These are phyloP conservation scores for Distichodus sexfasciatus DNA, from an alignment of 2,797 vertebrate genomes.

Conservation along the genomic window DNA sequence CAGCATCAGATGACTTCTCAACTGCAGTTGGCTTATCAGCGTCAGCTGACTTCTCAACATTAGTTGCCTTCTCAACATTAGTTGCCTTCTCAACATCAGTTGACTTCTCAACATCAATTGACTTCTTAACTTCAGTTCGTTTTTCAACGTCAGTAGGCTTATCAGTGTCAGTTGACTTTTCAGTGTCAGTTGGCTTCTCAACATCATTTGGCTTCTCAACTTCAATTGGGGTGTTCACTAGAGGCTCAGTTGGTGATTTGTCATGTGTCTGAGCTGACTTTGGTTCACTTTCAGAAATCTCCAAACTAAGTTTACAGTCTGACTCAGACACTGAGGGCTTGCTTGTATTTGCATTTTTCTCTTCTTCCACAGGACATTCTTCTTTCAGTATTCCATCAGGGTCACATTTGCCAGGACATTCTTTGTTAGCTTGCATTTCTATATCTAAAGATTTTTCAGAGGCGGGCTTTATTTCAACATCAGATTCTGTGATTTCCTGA, in stretches of 20 bases:
- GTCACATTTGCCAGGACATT: slow-evolving; percentile 13
- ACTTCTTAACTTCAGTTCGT: slow-evolving; percentile 19
- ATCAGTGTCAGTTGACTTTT: not conserved
- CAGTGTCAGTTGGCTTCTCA: slow-evolving; percentile 39
- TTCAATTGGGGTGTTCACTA: not conserved
- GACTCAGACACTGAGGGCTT: slow-evolving; percentile 20
- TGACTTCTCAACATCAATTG: not conserved
- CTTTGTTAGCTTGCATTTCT: not conserved
- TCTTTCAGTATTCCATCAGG: slow-evolving; percentile 32
- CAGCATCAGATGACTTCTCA: too few relatives aligned
- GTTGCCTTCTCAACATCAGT: slow-evolving; percentile 36
- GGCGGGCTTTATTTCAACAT: not conserved
- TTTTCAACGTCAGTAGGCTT: slow-evolving; percentile 14
- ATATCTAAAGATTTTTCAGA: not conserved
- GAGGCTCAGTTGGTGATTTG: slow-evolving; percentile 32
- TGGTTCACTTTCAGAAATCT: slow-evolving; percentile 37
- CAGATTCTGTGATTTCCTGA: not conserved
- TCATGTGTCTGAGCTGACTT: slow-evolving; percentile 46
- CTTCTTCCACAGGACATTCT: slow-evolving; percentile 16
- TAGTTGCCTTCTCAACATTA: too few relatives aligned
- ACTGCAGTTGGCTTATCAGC: slow-evolving; percentile 33
- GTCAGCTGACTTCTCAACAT: too few relatives aligned
- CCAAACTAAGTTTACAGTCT: not conserved
- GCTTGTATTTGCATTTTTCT: slow-evolving; percentile 20
- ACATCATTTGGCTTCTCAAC: too few relatives aligned